These are phyloP conservation scores for Pelobates cultripes DNA, from an alignment of 2,797 vertebrate genomes.

Conservation along the genomic window DNA sequence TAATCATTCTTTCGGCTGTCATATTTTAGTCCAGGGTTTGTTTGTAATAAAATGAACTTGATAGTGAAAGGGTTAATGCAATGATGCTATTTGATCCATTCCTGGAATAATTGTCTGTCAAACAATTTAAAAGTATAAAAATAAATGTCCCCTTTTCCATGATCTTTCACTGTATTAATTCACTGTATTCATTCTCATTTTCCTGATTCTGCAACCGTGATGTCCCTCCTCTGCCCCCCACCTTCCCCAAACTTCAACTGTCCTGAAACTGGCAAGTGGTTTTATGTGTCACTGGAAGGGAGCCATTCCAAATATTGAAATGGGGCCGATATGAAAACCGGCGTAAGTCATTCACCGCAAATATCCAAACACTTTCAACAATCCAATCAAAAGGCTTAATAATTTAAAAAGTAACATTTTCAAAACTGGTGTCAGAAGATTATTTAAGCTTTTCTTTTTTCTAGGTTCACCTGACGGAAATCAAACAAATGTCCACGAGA, in stretches of 20 bases:
- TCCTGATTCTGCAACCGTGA: conserved; percentile 6
- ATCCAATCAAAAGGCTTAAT: conserved; percentile 15
- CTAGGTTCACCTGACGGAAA: not conserved
- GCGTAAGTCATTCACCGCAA: conserved; percentile 31
- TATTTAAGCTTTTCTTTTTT: not conserved
- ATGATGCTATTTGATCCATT: too few relatives aligned
- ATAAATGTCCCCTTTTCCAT: too few relatives aligned
- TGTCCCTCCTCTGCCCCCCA: not conserved
- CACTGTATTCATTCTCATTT: conserved; percentile 13
- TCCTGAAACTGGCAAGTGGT: conserved; percentile 22
- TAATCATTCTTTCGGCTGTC: too few relatives aligned
- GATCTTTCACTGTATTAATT: not conserved
- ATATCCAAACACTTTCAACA: conserved; percentile 38
- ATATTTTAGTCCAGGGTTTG: too few relatives aligned
- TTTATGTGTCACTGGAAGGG: conserved; percentile 29
- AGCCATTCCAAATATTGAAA: conserved; percentile 40
- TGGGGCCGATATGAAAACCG: conserved; percentile 6
- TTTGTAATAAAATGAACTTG: too few relatives aligned
- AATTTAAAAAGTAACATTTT: conserved; percentile 1
- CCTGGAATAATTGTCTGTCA: too few relatives aligned
- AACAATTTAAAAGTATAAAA: too few relatives aligned
- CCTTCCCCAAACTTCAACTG: not conserved
- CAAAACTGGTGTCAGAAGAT: not conserved
- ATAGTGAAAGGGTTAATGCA: too few relatives aligned
- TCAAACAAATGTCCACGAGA: not conserved